Evolutionary conservation across 2,888 invertebrate genomes (phyloP), one percentile per base, ranked within the genome.

Genomic region (Parascotia fuliginaria): DNA sequence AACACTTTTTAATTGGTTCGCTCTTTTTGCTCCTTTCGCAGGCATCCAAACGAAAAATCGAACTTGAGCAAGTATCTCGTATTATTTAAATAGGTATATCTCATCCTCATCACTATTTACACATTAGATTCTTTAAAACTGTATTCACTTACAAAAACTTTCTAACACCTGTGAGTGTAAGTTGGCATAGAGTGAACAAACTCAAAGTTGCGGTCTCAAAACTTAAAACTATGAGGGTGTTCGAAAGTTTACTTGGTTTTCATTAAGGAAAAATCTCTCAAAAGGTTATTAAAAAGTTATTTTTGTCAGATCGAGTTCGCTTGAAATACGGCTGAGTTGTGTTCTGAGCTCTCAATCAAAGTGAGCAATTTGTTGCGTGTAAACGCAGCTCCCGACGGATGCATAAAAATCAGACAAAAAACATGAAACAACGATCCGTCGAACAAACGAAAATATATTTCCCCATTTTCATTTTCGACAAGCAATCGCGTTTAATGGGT

Each of bases 1-100:
- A 90, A 89, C 85, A 89, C 83, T 89, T 90, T 90, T 91, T 90
- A 92, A 91, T 91, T 91, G 91, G 87, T 82, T 84, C 79, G 69
- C 78, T 79, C 78, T 84, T 87, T 88, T 85, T 88, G 82, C 74
- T 87, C 77, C 79, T 85, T 86, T 85, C 73, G 73, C 76, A 77
- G 76, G 70, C 80, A 79, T 70, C 79, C 80, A 79, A 83, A 85
- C 79, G 87, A 77, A 78, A 81, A 86, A 87, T 85, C 75, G 82
- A 83, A 84, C 85, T 88, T 83, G 75, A 81, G 73, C 67, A 72
- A 80, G 78, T 80, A 59, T 55, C 65, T 63, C 57, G 54, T 60
- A 11, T 67, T 69, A 65, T 56, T 60, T n/a, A n/a, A 61, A 58
- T 46, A 54, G 46, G 66, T 43, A 41, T 55, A 50, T 37, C 54